Evolutionary conservation across 2,113 vertebrate genomes (phyloP).

Genomic region (Riparia riparia): DNA sequence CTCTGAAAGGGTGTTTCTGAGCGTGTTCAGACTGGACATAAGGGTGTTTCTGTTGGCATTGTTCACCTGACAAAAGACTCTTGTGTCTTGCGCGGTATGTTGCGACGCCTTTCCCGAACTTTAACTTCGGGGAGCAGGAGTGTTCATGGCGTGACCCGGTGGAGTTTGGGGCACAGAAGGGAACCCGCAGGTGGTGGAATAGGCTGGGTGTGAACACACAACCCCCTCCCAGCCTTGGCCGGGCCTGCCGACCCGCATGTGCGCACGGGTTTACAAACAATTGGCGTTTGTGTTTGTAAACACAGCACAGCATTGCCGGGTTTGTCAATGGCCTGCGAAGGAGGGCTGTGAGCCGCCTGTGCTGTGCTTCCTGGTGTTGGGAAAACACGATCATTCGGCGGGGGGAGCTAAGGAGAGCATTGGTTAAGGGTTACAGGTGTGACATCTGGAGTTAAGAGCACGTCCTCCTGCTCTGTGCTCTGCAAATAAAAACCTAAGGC

Average conservation of each 20-base stretch:
- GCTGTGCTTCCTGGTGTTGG: neutral
- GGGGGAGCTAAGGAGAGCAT: rapidly evolving
- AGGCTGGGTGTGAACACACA: neutral
- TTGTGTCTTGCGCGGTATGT: neutral
- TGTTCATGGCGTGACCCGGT: rapidly evolving
- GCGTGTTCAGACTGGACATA: neutral
- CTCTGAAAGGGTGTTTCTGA: neutral
- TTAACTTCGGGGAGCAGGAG: rapidly evolving
- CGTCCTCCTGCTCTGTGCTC: neutral
- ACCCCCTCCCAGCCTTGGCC: rapidly evolving
- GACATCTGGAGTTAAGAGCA: neutral
- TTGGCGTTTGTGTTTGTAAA: rapidly evolving
- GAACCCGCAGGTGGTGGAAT: rapidly evolving
- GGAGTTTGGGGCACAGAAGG: neutral
- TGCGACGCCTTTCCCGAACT: neutral
- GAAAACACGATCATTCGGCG: neutral
- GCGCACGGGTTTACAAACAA: rapidly evolving
- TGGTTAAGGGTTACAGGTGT: neutral
- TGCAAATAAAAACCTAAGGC: neutral
- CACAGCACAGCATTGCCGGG: rapidly evolving
- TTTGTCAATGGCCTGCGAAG: neutral
- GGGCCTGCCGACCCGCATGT: rapidly evolving
- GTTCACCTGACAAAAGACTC: neutral
- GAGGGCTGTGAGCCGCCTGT: neutral
- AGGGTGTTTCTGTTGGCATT: neutral